Conservation (phyloP, 2,888 invertebrate genomes). For the Trachelus tabidus region DNA sequence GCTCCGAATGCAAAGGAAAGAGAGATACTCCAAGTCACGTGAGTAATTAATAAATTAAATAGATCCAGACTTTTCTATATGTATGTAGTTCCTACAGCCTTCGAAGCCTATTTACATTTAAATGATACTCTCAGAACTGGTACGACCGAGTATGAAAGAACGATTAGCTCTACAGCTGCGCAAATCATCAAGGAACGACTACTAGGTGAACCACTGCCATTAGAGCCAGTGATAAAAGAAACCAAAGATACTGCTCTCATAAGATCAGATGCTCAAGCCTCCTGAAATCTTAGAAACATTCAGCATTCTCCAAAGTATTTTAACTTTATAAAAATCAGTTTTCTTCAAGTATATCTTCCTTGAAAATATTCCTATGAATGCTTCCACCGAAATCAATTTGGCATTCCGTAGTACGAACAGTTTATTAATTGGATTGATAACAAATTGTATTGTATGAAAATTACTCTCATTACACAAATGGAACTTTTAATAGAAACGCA, state of each 20-base stretch:
- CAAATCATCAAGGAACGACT: constrained; percentile 33
- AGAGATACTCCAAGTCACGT: constrained; percentile 45
- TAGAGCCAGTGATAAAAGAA: constrained; percentile 26
- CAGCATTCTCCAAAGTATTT: constrained; percentile 30
- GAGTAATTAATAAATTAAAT: constrained; percentile 11
- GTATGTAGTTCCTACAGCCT: not conserved
- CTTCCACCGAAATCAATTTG: not conserved
- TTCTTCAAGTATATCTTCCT: not conserved
- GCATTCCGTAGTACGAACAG: not conserved
- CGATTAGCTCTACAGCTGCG: constrained; percentile 40
- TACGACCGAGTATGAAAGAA: constrained; percentile 41
- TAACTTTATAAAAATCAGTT: not conserved
- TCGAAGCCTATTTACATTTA: not conserved
- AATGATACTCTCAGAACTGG: constrained; percentile 42
- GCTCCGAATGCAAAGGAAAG: constrained; percentile 40
- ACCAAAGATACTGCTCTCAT: constrained; percentile 26
- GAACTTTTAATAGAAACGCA: not conserved
- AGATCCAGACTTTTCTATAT: not conserved
- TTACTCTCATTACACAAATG: not conserved
- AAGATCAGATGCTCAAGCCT: constrained; percentile 34
- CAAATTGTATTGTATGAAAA: not conserved
- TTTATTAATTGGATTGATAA: not conserved
- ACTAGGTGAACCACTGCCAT: constrained; percentile 31
- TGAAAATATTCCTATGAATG: not conserved
- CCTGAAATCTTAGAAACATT: constrained; percentile 24